Percentiles rank a stretch among this genome's conserved stretches.
Conservation (phyloP, 1,140 invertebrate genomes). For the Eumeta japonica region DNA sequence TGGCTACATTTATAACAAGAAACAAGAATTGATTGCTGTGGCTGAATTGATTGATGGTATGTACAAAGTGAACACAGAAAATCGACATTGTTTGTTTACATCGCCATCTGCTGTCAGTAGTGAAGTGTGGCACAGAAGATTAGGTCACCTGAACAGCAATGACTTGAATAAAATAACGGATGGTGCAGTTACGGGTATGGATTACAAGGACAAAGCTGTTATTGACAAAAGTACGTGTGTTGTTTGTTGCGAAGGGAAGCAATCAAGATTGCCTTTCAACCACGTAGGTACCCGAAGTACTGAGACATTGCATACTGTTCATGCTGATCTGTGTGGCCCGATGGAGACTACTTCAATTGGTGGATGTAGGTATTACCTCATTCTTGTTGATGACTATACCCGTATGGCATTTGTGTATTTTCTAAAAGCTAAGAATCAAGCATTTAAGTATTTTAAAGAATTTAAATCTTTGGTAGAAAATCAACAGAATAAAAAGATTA, state of each 20-base stretch:
- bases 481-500: too few relatives aligned
- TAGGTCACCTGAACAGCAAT: constrained; percentile 11
- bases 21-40: constrained; percentile 7
- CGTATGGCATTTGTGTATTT: background rate
- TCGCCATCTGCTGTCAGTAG: background rate
- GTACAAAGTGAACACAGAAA: constrained; percentile 8
- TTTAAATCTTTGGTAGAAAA: too few relatives aligned
- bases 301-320: constrained; percentile 19
- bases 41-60: constrained; percentile 9
- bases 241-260: constrained; percentile 12
- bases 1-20: too few relatives aligned
- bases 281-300: constrained; percentile 4
- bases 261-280: constrained; percentile 11
- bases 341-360: constrained; percentile 2
- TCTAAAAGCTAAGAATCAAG: too few relatives aligned
- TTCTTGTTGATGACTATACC: background rate
- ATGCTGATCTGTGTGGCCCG: constrained; percentile 27
- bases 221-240: too few relatives aligned
- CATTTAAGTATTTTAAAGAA: too few relatives aligned
- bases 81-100: constrained; percentile 6
- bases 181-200: constrained; percentile 8
- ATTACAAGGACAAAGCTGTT: constrained; percentile 6
- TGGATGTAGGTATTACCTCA: constrained; percentile 2
- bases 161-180: constrained; percentile 11
- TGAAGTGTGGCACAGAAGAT: constrained; percentile 10